Evolutionary conservation across 1,140 invertebrate genomes (phyloP), one percentile per base, ranked within the genome.

Genomic region (Drosophila obscura): DNA sequence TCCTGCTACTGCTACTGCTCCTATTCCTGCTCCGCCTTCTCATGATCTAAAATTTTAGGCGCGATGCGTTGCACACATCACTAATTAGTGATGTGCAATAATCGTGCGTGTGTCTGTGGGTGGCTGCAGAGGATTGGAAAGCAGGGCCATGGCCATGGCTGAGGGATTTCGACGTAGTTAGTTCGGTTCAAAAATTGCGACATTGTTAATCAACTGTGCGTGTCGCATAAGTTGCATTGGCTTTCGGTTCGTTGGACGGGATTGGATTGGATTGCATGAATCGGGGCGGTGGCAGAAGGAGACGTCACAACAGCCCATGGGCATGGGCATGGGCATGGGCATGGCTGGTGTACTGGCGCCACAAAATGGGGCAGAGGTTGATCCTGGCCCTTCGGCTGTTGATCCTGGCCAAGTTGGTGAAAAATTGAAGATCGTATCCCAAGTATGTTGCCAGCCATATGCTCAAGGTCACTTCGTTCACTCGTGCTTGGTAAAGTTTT

Each of bases 11-110:
- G 4, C 8, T 3, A 19, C 15, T 28, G 4, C 15, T 22, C 2
- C 26, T 24, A 2, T 2, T 24, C 0, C 22, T 24, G 22, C 11
- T 3, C 39, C 48, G 31, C 53, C 26, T 2, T 51, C 68, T 41
- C 45, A 61, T 72, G 71, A 84, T 87, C 63, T 63, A 77, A 59
- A 87, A 81, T 87, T 85, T 78, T 74, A 78, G 80, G 82, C 74
- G 82, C 61, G 60, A 60, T 73, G 73, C 63, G 62, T 52, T 56
- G 72, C 72, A 74, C 80, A 84, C 83, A 80, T 85, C 82, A 82
- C 82, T 85, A 85, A 85, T 85, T 85, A 85, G 82, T 85, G 82
- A 85, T 87, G 82, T 85, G 82, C 82, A 82, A 85, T 85, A 87
- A 87, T 85, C 82, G 82, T 87, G 82, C 50, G 69, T 31, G 66